phyloP scores from a whole-genome alignment of 92 coral and sea anemone species.

The Bergia sp. region DNA sequence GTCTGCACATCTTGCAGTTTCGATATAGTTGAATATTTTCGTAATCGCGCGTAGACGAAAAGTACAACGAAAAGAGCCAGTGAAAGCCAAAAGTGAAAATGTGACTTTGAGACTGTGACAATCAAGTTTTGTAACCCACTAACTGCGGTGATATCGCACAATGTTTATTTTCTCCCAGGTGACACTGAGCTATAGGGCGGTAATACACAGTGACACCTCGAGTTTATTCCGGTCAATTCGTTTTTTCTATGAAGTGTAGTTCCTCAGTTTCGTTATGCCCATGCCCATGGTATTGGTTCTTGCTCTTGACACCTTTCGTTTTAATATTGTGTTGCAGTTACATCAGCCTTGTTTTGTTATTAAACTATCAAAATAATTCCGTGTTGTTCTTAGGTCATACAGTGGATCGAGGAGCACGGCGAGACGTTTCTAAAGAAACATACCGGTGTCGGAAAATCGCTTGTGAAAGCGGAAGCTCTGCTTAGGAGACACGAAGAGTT shows the following conservation, averaged over 20 bases:
- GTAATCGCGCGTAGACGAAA: background rate
- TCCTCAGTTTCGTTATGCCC: background rate
- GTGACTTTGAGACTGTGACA: background rate
- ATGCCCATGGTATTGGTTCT: background rate
- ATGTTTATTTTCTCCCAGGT: background rate
- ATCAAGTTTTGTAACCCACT: background rate
- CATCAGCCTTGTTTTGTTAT: background rate
- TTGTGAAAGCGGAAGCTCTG: constrained; percentile 94
- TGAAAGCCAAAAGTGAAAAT: background rate
- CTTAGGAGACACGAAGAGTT: constrained; percentile 95
- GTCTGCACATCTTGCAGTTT: background rate
- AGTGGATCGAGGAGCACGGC: constrained; percentile 99
- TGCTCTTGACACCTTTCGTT: background rate
- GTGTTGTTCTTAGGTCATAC: constrained; percentile 65
- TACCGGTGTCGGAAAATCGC: constrained; percentile 95
- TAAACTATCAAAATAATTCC: background rate
- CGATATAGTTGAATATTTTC: background rate
- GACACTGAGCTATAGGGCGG: too few species aligned
- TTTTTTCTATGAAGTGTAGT: background rate
- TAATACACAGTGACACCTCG: background rate
- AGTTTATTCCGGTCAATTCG: background rate
- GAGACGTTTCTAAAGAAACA: constrained; percentile 95
- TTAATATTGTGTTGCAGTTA: background rate
- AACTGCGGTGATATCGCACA: constrained; percentile 8
- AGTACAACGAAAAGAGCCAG: background rate